phyloP scores from a whole-genome alignment of 2,888 invertebrate species.

The Drosophila nigricruria region DNA sequence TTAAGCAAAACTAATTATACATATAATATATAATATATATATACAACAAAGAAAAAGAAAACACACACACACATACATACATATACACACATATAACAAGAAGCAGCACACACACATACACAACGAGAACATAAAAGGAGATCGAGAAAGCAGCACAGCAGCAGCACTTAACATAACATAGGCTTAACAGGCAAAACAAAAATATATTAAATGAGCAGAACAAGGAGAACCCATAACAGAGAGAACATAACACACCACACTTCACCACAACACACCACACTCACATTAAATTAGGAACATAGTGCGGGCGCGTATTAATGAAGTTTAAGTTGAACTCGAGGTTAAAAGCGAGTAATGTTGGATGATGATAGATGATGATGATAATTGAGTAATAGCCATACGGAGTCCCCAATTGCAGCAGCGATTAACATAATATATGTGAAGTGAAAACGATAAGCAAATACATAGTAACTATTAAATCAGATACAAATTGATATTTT shows the following conservation, averaged over 20 bases:
- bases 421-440: constrained; percentile 37
- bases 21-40: constrained; percentile 79
- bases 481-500: constrained; percentile 69
- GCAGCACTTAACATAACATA: constrained; percentile 47
- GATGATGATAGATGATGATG: constrained; percentile 19
- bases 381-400: constrained; percentile 51
- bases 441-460: constrained; percentile 41
- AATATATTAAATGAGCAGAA: not conserved
- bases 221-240: constrained; percentile 33
- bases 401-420: constrained; percentile 50
- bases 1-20: constrained; percentile 80
- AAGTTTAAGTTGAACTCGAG: constrained; percentile 32
- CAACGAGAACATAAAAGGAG: constrained; percentile 29
- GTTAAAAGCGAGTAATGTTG: constrained; percentile 27
- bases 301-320: constrained; percentile 44
- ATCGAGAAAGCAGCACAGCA: constrained; percentile 45
- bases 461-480: constrained; percentile 21
- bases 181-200: constrained; percentile 39
- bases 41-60: constrained; percentile 49
- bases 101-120: constrained; percentile 47
- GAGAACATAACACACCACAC: constrained; percentile 26
- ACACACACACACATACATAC: constrained; percentile 6
- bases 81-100: constrained; percentile 54
- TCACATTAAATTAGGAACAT: constrained; percentile 41
- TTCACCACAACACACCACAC: constrained; percentile 8